phyloP scores from a whole-genome alignment of 2,797 vertebrate genomes.

The Acanthiza pusilla region DNA sequence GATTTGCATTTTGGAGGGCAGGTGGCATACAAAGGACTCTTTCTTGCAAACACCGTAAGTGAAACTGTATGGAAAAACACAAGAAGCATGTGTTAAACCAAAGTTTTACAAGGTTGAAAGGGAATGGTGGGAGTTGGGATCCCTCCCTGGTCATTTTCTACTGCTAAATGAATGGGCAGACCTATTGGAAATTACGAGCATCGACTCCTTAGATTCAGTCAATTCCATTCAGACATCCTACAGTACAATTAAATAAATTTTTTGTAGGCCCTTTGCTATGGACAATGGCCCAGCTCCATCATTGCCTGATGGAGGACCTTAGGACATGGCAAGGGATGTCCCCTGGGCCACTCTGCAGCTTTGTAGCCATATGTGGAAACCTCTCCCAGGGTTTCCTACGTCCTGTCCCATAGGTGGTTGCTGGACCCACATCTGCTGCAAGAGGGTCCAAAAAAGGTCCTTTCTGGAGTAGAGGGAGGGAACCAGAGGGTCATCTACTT shows the following conservation, averaged over 20 bases:
- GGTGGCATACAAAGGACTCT: not conserved
- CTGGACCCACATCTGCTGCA: not conserved
- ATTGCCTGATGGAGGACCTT: not conserved
- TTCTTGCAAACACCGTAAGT: not conserved
- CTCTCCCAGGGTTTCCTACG: not conserved
- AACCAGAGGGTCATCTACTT: not conserved
- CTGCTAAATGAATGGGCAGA: not conserved
- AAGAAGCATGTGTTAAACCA: not conserved
- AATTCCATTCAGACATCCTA: not conserved
- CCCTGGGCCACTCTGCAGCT: not conserved
- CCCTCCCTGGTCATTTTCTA: not conserved
- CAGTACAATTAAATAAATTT: not conserved
- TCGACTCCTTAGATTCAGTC: not conserved
- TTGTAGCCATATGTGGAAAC: not conserved
- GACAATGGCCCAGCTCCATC: not conserved
- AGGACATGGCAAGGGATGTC: not conserved
- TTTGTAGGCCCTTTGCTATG: not conserved
- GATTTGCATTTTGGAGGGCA: not conserved
- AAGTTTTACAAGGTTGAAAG: not conserved
- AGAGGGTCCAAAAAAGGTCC: not conserved
- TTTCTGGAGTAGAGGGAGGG: not conserved
- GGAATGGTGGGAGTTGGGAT: not conserved
- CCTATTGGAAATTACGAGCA: not conserved
- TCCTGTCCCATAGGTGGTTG: not conserved
- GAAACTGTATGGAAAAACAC: not conserved